Conservation (phyloP, 2,113 vertebrate species). For the Tenrec ecaudatus region DNA sequence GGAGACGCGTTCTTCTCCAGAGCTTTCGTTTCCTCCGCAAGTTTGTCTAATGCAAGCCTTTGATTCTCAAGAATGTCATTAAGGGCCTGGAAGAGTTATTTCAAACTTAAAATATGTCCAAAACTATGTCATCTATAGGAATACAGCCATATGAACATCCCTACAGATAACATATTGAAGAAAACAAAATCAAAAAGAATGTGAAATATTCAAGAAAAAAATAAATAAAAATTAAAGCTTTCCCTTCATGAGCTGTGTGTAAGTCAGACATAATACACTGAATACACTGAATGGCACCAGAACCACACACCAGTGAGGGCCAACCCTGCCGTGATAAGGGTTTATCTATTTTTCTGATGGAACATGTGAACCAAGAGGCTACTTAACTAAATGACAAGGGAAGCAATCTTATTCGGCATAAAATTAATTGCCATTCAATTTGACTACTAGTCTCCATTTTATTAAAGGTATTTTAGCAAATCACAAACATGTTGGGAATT, state of each 20-base stretch:
- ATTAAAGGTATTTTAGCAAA: slow-evolving; percentile 10
- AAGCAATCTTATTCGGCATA: background rate
- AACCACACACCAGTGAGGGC: background rate
- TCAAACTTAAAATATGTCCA: slow-evolving; percentile 26
- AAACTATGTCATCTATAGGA: background rate
- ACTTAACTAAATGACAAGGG: background rate
- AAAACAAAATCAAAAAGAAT: background rate
- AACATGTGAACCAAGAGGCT: background rate
- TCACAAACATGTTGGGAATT: background rate
- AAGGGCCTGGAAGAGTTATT: slow-evolving; percentile 83
- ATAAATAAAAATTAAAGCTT: slow-evolving; percentile 29
- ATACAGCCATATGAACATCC: background rate
- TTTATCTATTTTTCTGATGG: background rate
- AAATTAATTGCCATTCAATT: background rate
- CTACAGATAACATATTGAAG: background rate
- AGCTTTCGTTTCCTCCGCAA: slow-evolving; percentile 87
- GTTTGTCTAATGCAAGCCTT: slow-evolving; percentile 83
- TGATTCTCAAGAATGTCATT: slow-evolving; percentile 91
- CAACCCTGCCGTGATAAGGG: rapidly evolving
- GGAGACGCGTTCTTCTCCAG: slow-evolving; percentile 81
- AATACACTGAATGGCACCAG: background rate
- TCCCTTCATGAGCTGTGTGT: background rate
- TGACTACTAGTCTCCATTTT: background rate
- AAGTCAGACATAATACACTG: background rate
- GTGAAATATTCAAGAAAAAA: background rate